Evolutionary conservation across 2,113 vertebrate species (phyloP).

Genomic region (Gallinago paraguaiae): DNA sequence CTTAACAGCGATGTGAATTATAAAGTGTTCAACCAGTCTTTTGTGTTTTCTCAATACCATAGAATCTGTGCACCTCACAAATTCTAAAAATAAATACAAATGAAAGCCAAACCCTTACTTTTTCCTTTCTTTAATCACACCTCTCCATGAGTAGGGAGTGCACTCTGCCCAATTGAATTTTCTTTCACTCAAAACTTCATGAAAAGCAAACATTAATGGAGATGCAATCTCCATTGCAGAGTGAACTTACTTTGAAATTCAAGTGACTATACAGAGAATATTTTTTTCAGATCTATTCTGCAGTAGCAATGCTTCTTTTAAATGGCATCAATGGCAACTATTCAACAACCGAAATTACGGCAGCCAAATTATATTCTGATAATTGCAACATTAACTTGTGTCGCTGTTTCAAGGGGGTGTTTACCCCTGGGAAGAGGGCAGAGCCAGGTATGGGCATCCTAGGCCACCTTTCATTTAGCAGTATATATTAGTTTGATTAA

Average conservation of each 20-base stretch:
- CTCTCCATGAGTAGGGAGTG: neutral
- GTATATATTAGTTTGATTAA: conserved; percentile 52
- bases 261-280: neutral
- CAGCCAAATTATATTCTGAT: neutral
- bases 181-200: neutral
- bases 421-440: conserved; percentile 21
- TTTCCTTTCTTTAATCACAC: neutral
- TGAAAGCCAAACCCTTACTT: conserved; percentile 6
- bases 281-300: neutral
- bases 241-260: conserved; percentile 18
- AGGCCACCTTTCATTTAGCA: conserved; percentile 43
- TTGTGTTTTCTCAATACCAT: conserved; percentile 3
- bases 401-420: neutral
- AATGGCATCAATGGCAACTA: neutral
- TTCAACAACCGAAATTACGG: neutral
- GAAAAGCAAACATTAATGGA: conserved; percentile 21
- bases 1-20: neutral
- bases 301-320: neutral
- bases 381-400: conserved; percentile 21
- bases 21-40: neutral
- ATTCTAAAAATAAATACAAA: conserved; percentile 46
- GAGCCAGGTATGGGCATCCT: conserved; percentile 31
- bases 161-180: conserved; percentile 2
- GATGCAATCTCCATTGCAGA: neutral
- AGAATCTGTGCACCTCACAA: neutral